Percentiles rank a stretch among this genome's conserved stretches.
These are phyloP conservation scores for Drosophila busckii DNA, from an alignment of 1,140 invertebrate species.

Conservation along the genomic window DNA sequence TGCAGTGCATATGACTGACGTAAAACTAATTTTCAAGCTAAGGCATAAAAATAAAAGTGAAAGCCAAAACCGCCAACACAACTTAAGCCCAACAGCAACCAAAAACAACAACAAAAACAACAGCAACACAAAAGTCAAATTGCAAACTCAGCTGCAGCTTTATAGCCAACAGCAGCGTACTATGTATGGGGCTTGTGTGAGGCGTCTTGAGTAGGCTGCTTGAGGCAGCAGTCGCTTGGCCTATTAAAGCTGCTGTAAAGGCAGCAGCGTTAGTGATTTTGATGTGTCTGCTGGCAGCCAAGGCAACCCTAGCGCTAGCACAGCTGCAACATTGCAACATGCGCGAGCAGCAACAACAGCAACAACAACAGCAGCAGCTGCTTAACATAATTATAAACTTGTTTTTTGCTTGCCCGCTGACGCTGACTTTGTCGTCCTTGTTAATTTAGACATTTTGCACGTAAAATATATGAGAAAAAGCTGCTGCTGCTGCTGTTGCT, in stretches of 20 bases:
- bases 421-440: conserved; percentile 71
- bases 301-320: conserved; percentile 28
- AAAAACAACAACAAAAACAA: conserved; percentile 22
- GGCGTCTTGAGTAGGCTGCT: conserved; percentile 13
- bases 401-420: conserved; percentile 10
- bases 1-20: conserved; percentile 70
- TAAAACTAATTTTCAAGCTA: conserved; percentile 70
- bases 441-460: conserved; percentile 76
- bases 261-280: conserved; percentile 30
- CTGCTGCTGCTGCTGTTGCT: conserved; percentile 9
- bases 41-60: conserved; percentile 18
- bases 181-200: background rate
- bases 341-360: conserved; percentile 24
- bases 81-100: conserved; percentile 27
- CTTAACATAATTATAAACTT: conserved; percentile 77
- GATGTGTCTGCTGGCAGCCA: conserved; percentile 16
- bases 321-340: conserved; percentile 43
- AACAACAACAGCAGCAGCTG: conserved; percentile 50
- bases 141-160: conserved; percentile 40
- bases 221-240: conserved; percentile 32
- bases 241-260: conserved; percentile 39
- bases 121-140: conserved; percentile 59
- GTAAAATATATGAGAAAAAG: conserved; percentile 72
- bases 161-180: conserved; percentile 4
- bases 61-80: conserved; percentile 40